Conservation (phyloP, 2,113 vertebrate species). For the Myotis yumanensis region DNA sequence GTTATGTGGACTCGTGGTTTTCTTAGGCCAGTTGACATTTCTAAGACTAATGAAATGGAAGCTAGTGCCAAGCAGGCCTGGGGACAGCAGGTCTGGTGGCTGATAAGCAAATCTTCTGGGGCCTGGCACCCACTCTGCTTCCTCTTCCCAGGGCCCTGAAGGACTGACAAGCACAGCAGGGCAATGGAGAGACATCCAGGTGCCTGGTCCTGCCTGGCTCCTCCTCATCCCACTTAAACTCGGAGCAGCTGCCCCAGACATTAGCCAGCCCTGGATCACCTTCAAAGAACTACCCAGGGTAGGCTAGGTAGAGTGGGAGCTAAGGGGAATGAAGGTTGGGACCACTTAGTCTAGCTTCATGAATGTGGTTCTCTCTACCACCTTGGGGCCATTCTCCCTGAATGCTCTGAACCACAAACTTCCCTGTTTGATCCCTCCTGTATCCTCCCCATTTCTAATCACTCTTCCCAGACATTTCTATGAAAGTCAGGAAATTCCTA, state of each 20-base stretch:
- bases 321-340: neutral
- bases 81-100: neutral
- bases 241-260: neutral
- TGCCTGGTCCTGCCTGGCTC: neutral
- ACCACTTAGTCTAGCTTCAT: neutral
- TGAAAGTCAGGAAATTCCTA: neutral
- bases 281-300: neutral
- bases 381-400: neutral
- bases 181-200: neutral
- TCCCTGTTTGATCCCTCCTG: neutral
- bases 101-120: neutral
- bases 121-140: neutral
- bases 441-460: neutral
- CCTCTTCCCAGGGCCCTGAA: neutral
- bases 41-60: constrained; percentile 44
- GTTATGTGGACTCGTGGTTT: neutral
- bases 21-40: constrained; percentile 58
- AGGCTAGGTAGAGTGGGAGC: neutral
- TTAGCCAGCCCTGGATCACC: neutral
- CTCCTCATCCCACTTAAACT: neutral
- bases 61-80: constrained; percentile 22
- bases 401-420: neutral
- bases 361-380: neutral
- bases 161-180: neutral
- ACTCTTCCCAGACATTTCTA: neutral